These are phyloP conservation scores for Akabosia matsudoensis DNA, from an alignment of 1,140 invertebrate genomes.

Conservation along the genomic window DNA sequence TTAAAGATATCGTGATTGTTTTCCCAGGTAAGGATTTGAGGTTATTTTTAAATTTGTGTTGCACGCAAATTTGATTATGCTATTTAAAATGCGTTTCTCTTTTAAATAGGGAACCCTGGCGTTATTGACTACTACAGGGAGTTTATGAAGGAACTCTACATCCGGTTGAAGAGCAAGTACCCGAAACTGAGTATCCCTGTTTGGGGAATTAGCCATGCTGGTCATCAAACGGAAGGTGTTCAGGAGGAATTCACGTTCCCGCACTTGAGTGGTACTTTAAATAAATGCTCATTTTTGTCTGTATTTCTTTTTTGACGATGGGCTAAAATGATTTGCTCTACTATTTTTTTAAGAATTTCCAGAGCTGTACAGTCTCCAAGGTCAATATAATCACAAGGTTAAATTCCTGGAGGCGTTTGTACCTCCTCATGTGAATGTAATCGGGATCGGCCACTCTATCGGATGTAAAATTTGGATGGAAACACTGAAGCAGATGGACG, in stretches of 20 bases:
- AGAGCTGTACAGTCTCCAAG: constrained; percentile 64
- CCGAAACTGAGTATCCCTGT: constrained; percentile 59
- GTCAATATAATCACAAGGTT: constrained; percentile 76
- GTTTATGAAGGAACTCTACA: constrained; percentile 64
- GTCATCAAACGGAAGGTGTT: constrained; percentile 50
- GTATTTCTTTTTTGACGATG: too few species aligned
- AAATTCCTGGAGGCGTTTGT: constrained; percentile 70
- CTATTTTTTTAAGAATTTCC: constrained; percentile 52
- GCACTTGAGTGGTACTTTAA: constrained; percentile 45
- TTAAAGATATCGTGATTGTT: constrained; percentile 52
- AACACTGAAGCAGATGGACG: constrained; percentile 59
- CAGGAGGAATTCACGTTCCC: constrained; percentile 35
- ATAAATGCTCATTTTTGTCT: too few species aligned
- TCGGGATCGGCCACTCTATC: constrained; percentile 80
- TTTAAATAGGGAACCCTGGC: constrained; percentile 68
- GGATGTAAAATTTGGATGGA: constrained; percentile 76
- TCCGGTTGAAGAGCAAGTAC: constrained; percentile 48
- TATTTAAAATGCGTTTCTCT: constrained; percentile 46
- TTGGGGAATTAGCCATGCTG: constrained; percentile 70
- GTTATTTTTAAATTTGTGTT: neutral
- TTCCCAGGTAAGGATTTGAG: constrained; percentile 53
- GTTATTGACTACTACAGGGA: constrained; percentile 67
- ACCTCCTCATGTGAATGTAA: constrained; percentile 63
- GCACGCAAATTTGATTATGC: constrained; percentile 51
- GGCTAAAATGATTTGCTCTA: neutral